These are phyloP conservation scores for Pseudoips prasinana DNA, from an alignment of 2,888 invertebrate species.

Conservation along the genomic window DNA sequence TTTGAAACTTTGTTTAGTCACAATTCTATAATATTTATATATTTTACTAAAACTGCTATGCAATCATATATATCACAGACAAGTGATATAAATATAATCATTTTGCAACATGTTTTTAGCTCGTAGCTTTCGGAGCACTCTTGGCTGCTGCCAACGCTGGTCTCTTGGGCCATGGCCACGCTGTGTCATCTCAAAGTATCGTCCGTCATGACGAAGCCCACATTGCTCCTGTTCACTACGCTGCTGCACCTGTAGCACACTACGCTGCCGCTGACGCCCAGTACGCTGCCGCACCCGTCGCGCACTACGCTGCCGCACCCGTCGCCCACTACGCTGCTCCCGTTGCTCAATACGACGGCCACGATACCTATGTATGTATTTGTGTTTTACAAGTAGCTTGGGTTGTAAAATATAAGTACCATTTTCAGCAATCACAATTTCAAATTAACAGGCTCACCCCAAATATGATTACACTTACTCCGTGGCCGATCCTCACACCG, in stretches of 20 bases:
- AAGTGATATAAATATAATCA: too few relatives aligned
- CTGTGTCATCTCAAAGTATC: constrained; percentile 60
- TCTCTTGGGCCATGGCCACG: constrained; percentile 38
- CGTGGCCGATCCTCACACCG: constrained; percentile 71
- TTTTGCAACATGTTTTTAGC: constrained; percentile 14
- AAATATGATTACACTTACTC: constrained; percentile 64
- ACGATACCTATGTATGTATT: constrained; percentile 41
- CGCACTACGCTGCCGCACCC: constrained; percentile 29
- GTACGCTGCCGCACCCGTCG: constrained; percentile 25
- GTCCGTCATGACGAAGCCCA: constrained; percentile 54
- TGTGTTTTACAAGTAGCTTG: neutral
- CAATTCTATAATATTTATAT: too few relatives aligned
- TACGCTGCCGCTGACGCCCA: constrained; percentile 34
- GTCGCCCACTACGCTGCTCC: constrained; percentile 32
- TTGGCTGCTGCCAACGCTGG: constrained; percentile 72
- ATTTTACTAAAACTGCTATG: too few relatives aligned
- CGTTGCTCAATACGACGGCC: constrained; percentile 40
- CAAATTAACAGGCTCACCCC: constrained; percentile 9
- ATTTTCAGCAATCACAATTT: too few relatives aligned
- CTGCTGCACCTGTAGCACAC: constrained; percentile 37
- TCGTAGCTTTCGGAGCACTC: constrained; percentile 33
- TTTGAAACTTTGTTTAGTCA: too few relatives aligned
- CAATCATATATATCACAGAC: too few relatives aligned
- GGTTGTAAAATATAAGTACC: too few relatives aligned
- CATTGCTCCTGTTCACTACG: constrained; percentile 33